Conservation (phyloP, 2,888 invertebrate species). For the Cremastobaeus sp. region DNA sequence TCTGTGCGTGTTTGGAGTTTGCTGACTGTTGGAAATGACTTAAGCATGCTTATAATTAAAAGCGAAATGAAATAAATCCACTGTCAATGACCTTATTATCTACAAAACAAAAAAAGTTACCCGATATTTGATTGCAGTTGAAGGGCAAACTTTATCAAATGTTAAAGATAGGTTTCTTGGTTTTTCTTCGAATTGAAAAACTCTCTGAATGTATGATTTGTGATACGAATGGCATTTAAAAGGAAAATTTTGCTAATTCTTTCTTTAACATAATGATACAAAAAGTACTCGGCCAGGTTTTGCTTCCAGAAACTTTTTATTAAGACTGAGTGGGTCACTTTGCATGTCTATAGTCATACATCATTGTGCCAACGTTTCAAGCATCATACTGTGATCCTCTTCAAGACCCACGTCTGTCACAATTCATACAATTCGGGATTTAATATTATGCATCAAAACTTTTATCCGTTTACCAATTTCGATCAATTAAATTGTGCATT, state of each 20-base stretch:
- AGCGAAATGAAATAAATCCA: too few relatives aligned
- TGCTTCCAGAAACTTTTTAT: conserved; percentile 55
- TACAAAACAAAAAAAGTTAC: too few relatives aligned
- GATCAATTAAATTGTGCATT: too few relatives aligned
- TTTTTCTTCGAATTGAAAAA: conserved; percentile 24
- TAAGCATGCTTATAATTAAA: too few relatives aligned
- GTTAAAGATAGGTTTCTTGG: too few relatives aligned
- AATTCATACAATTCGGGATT: conserved; percentile 35
- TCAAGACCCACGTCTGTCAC: conserved; percentile 32
- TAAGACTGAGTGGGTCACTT: conserved; percentile 58
- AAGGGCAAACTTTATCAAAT: too few relatives aligned
- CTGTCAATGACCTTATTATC: too few relatives aligned
- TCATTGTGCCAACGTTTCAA: conserved; percentile 52
- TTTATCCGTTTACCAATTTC: conserved; percentile 8
- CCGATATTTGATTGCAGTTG: too few relatives aligned
- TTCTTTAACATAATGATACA: conserved; percentile 52
- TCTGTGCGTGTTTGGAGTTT: too few relatives aligned
- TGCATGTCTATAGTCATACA: conserved; percentile 56
- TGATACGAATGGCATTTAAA: conserved; percentile 14
- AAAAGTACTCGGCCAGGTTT: conserved; percentile 52
- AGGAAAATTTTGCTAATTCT: conserved; percentile 51
- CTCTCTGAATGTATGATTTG: conserved; percentile 17
- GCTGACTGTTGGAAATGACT: too few relatives aligned
- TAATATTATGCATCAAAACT: conserved; percentile 24
- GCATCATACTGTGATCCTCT: conserved; percentile 45